Percentiles rank a stretch among this genome's conserved stretches.
Evolutionary conservation across 2,888 invertebrate genomes (phyloP).

Genomic region (Coecobrya sp.): DNA sequence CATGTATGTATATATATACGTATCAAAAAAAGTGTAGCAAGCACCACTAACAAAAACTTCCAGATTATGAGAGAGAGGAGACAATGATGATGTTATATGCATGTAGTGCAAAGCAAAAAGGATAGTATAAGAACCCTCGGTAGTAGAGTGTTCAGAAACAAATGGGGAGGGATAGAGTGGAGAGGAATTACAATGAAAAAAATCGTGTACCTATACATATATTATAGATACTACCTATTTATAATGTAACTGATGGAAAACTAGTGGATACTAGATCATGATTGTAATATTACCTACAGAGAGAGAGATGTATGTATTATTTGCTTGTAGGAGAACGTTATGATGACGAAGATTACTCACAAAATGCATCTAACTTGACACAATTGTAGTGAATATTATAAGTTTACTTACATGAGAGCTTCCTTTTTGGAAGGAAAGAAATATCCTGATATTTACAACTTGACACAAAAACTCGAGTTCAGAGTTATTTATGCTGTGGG

Average conservation of each 20-base stretch:
- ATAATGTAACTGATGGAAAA: background rate
- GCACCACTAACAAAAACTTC: conserved; percentile 51
- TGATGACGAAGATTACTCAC: conserved; percentile 45
- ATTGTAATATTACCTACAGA: conserved; percentile 16
- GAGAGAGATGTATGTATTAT: too few species aligned
- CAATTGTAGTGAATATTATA: conserved; percentile 46
- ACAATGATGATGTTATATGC: conserved; percentile 45
- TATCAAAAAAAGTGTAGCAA: conserved; percentile 36
- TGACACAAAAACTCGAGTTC: conserved; percentile 28
- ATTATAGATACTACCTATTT: conserved; percentile 11
- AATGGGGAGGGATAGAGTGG: conserved; percentile 53
- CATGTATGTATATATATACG: conserved; percentile 19
- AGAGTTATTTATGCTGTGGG: background rate
- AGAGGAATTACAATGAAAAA: conserved; percentile 48
- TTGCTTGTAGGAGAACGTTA: conserved; percentile 36
- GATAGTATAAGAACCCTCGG: conserved; percentile 12
- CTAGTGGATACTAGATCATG: background rate
- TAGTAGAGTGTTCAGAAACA: conserved; percentile 15
- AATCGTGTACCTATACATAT: conserved; percentile 34
- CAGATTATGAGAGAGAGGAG: conserved; percentile 67
- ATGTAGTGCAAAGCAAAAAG: conserved; percentile 16
- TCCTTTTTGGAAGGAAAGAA: conserved; percentile 33
- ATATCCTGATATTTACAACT: conserved; percentile 27
- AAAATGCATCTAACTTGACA: conserved; percentile 64
- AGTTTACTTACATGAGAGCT: conserved; percentile 34